These are phyloP conservation scores for Tragelaphus buxtoni DNA, from an alignment of 2,113 vertebrate species.

Conservation along the genomic window DNA sequence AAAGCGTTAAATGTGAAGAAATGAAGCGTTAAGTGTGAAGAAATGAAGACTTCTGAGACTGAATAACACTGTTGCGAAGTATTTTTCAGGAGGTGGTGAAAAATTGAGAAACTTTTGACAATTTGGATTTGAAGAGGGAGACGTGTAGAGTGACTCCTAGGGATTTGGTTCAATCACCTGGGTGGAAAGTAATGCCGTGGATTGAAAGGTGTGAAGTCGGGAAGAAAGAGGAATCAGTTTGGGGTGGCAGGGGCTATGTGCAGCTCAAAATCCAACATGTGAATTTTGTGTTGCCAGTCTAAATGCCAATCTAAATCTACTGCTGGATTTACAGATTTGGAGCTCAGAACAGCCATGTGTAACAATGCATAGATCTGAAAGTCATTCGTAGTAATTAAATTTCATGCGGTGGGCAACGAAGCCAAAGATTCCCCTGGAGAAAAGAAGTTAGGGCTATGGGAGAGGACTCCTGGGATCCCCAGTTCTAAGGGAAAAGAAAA, in stretches of 20 bases:
- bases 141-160: not conserved
- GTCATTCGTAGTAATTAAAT: not conserved
- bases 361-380: not conserved
- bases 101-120: not conserved
- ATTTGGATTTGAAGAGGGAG: not conserved
- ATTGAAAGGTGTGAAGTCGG: not conserved
- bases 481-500: not conserved
- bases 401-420: not conserved
- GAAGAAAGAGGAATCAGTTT: not conserved
- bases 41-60: not conserved
- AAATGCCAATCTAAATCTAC: not conserved
- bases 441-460: not conserved
- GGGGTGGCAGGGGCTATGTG: not conserved
- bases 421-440: not conserved
- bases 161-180: not conserved
- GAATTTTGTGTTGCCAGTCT: not conserved
- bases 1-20: not conserved
- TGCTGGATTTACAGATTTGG: not conserved
- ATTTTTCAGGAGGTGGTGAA: not conserved
- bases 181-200: not conserved
- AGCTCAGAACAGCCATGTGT: not conserved
- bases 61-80: not conserved
- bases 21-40: not conserved
- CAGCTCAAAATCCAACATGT: not conserved
- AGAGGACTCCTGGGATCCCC: not conserved